Conservation (phyloP, 2,797 vertebrate species). For the Cephalopachus bancanus region DNA sequence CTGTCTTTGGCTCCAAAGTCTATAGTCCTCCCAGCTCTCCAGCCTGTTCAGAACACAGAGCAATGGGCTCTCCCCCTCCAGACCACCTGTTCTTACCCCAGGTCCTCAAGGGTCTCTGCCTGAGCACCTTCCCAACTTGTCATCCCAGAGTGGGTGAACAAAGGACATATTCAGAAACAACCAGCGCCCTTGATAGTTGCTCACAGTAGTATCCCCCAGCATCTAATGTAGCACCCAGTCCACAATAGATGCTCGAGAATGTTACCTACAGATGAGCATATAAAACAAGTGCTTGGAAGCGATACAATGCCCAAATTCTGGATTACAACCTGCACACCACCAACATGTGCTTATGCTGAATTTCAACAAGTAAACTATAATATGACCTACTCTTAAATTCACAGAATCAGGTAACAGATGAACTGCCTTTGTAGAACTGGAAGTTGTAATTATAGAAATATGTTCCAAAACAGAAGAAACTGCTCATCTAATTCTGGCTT, state of each 20-base stretch:
- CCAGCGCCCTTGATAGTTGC: not conserved
- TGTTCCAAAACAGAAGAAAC: not conserved
- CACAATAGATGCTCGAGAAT: not conserved
- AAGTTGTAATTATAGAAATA: not conserved
- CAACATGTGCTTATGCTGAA: not conserved
- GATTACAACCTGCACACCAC: not conserved
- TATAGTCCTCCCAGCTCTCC: not conserved
- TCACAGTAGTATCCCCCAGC: not conserved
- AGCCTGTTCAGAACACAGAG: not conserved
- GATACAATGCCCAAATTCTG: not conserved
- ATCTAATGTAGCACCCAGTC: not conserved
- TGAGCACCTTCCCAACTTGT: not conserved
- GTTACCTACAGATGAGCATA: not conserved
- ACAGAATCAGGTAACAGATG: not conserved
- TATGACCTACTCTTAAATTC: not conserved
- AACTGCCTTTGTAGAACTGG: not conserved
- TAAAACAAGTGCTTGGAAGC: not conserved
- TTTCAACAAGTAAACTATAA: conserved; percentile 26
- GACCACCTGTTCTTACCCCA: not conserved
- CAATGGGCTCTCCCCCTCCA: not conserved
- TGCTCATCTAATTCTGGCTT: not conserved
- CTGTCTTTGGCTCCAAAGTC: not conserved
- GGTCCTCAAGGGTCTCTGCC: not conserved
- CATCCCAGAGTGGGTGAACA: not conserved
- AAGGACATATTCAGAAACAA: not conserved